phyloP scores from a whole-genome alignment of 2,888 invertebrate genomes.

The Odontocerum albicorne region DNA sequence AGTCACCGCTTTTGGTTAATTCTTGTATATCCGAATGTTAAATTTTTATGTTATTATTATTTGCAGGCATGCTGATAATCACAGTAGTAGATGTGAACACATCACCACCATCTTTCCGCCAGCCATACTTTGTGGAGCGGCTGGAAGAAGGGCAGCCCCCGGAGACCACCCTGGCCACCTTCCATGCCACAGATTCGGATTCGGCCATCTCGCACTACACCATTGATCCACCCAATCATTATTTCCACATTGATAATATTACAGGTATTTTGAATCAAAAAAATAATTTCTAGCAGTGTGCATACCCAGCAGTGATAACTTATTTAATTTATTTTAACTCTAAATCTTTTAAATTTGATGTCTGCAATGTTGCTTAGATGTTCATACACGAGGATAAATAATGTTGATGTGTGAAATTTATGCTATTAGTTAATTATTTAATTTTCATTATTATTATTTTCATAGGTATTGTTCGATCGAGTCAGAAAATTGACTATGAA shows the following conservation, averaged over 20 bases:
- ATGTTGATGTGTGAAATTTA: no score
- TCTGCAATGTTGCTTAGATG: no score
- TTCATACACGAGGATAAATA: no score
- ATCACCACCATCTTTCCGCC: slow-evolving; percentile 60
- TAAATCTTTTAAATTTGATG: no score
- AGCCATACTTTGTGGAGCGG: slow-evolving; percentile 49
- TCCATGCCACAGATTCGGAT: slow-evolving; percentile 79
- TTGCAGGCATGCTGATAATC: slow-evolving; percentile 61
- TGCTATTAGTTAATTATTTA: no score
- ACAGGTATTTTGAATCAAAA: slow-evolving; percentile 65
- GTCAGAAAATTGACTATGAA: slow-evolving; percentile 83
- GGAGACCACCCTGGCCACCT: slow-evolving; percentile 75
- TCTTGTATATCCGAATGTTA: no score
- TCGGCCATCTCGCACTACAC: slow-evolving; percentile 78
- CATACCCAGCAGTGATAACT: no score
- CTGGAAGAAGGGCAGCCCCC: slow-evolving; percentile 82
- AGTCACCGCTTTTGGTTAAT: no score
- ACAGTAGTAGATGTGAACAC: slow-evolving; percentile 73
- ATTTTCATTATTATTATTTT: no score
- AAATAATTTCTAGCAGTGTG: no score
- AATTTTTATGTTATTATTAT: no score
- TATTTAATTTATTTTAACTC: no score
- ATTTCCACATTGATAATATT: slow-evolving; percentile 78
- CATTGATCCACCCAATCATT: slow-evolving; percentile 70
- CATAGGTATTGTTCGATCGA: slow-evolving; percentile 74